Conservation (phyloP, 2,113 vertebrate species). For the Nibea albiflora region DNA sequence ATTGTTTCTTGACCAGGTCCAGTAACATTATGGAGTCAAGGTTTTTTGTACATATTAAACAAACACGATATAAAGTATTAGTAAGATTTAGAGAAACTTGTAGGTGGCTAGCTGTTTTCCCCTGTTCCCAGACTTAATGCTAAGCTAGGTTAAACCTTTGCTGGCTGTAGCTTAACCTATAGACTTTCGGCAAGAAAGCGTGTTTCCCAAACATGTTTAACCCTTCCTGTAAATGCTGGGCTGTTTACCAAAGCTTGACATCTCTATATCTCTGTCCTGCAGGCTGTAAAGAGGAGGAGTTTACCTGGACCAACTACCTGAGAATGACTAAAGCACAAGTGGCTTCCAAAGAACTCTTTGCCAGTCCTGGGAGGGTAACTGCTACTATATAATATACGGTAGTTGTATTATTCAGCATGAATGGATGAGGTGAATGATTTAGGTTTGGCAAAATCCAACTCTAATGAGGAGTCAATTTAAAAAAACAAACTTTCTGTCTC, state of each 20-base stretch:
- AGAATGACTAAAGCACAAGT: constrained; percentile 94
- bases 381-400: constrained; percentile 13
- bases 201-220: neutral
- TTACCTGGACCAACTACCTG: constrained; percentile 96
- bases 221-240: neutral
- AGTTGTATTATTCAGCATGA: constrained; percentile 29
- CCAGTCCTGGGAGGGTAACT: constrained; percentile 87
- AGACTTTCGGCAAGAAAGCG: neutral
- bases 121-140: neutral
- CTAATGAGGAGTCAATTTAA: neutral
- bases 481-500: neutral
- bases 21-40: neutral
- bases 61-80: neutral
- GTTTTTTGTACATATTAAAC: neutral
- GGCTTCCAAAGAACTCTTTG: constrained; percentile 93
- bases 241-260: neutral
- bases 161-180: neutral
- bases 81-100: neutral
- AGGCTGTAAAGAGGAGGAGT: constrained; percentile 99
- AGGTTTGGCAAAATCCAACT: constrained; percentile 1
- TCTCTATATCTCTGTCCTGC: constrained; percentile 53
- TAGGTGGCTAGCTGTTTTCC: neutral
- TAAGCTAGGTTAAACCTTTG: neutral
- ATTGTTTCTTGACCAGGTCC: neutral
- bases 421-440: constrained; percentile 29